These are phyloP conservation scores for Idaea straminata DNA, from an alignment of 2,888 invertebrate genomes.

Conservation along the genomic window DNA sequence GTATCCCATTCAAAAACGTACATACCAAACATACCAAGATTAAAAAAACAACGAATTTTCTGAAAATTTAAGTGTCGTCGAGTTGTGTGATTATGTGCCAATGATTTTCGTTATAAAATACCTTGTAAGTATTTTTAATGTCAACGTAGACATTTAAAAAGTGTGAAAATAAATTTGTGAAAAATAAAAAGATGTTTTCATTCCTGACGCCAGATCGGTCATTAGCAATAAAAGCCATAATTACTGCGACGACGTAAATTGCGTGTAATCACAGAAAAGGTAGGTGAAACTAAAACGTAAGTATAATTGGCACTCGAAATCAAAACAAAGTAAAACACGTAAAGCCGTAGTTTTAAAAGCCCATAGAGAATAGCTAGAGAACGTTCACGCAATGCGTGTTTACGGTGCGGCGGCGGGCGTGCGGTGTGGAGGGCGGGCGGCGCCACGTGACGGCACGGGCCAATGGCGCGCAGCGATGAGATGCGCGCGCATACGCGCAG, in stretches of 20 bases:
- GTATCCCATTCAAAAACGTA: background rate
- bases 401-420: constrained; percentile 37
- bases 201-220: constrained; percentile 2
- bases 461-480: constrained; percentile 47
- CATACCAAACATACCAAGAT: background rate
- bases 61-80: constrained; percentile 56
- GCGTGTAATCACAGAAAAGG: constrained; percentile 25
- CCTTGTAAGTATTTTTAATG: constrained; percentile 34
- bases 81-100: constrained; percentile 80
- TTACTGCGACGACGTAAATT: constrained; percentile 9
- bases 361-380: constrained; percentile 52
- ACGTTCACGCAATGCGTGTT: constrained; percentile 42
- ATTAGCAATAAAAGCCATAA: constrained; percentile 3
- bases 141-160: constrained; percentile 36
- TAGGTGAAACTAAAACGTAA: constrained; percentile 29
- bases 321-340: constrained; percentile 63
- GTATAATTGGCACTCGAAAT: constrained; percentile 49
- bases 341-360: constrained; percentile 61
- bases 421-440: constrained; percentile 30
- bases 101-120: constrained; percentile 68
- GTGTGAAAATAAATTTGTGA: constrained; percentile 42
- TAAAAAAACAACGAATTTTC: constrained; percentile 24
- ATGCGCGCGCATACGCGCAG: constrained; percentile 72
- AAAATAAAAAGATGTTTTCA: constrained; percentile 18
- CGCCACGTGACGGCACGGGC: constrained; percentile 54